Conservation (phyloP, 1,140 invertebrate species). For the Melipona quadrifasciata region DNA sequence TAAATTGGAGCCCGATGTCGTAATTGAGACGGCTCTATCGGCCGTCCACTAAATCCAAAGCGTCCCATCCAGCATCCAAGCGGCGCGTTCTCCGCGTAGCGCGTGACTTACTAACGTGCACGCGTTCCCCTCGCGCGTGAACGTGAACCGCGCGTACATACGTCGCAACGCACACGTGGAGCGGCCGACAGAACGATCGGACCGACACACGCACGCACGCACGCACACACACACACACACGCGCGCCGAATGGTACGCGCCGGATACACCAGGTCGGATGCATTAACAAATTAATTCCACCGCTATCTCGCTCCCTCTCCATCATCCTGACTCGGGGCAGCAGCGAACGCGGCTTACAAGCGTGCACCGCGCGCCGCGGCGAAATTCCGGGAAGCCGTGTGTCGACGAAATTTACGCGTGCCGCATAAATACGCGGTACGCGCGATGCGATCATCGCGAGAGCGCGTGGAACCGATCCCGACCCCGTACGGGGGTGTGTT, state of each 20-base stretch:
- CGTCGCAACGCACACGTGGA: not conserved
- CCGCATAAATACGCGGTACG: conserved; percentile 68
- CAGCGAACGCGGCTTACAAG: conserved; percentile 45
- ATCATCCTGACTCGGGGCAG: conserved; percentile 29
- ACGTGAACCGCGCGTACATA: not conserved
- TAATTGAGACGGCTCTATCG: conserved; percentile 69
- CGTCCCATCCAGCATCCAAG: conserved; percentile 55
- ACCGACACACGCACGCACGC: not conserved
- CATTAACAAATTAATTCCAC: conserved; percentile 69
- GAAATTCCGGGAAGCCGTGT: conserved; percentile 64
- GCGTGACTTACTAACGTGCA: conserved; percentile 57
- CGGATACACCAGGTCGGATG: conserved; percentile 25
- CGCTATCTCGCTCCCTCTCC: conserved; percentile 54
- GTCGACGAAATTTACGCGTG: conserved; percentile 67
- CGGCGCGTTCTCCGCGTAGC: conserved; percentile 6
- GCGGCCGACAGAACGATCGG: not conserved
- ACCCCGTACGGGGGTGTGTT: conserved; percentile 35
- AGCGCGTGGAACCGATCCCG: not conserved
- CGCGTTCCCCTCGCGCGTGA: conserved; percentile 32
- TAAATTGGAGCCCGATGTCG: conserved; percentile 56
- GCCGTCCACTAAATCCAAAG: conserved; percentile 53
- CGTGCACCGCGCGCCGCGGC: conserved; percentile 22
- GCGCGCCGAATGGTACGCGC: not conserved
- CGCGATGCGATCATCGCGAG: conserved; percentile 68
- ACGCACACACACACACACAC: not conserved